phyloP scores from a whole-genome alignment of 2,888 invertebrate species.

The Nomada hirtipes region DNA sequence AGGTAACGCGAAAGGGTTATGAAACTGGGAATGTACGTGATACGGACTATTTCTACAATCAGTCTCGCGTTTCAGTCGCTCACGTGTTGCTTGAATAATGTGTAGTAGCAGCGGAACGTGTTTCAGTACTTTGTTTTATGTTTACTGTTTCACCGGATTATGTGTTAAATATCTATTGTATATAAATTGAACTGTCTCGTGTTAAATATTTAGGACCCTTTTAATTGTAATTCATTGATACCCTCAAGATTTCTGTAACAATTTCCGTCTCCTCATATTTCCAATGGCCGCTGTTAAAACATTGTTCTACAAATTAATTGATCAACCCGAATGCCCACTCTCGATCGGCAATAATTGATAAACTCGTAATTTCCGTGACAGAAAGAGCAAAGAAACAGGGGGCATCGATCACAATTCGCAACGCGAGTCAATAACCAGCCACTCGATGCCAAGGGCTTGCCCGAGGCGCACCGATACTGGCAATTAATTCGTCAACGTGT shows the following conservation, averaged over 20 bases:
- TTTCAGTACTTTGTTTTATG: background rate
- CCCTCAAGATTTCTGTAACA: too few species aligned
- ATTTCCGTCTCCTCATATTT: too few species aligned
- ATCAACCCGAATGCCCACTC: background rate
- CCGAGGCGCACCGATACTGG: slow-evolving; percentile 49
- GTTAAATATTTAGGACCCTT: background rate
- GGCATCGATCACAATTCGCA: slow-evolving; percentile 42
- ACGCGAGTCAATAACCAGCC: slow-evolving; percentile 58
- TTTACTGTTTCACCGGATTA: too few species aligned
- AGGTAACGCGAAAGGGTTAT: slow-evolving; percentile 21
- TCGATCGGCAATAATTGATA: slow-evolving; percentile 13
- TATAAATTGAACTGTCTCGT: background rate
- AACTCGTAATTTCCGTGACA: slow-evolving; percentile 30
- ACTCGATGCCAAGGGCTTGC: slow-evolving; percentile 47
- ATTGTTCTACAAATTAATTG: background rate
- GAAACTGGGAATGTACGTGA: slow-evolving; percentile 1
- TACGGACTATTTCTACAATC: background rate
- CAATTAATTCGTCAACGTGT: slow-evolving; percentile 67
- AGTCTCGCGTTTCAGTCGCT: background rate
- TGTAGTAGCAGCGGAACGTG: background rate
- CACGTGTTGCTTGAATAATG: background rate
- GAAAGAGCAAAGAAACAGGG: slow-evolving; percentile 20
- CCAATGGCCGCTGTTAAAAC: too few species aligned
- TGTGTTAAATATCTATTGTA: too few species aligned
- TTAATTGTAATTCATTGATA: too few species aligned